A percentile compares a stretch with the other conserved stretches of the same genome.
phyloP scores from a whole-genome alignment of 2,888 invertebrate genomes.

The Ceriagrion tenellum region DNA sequence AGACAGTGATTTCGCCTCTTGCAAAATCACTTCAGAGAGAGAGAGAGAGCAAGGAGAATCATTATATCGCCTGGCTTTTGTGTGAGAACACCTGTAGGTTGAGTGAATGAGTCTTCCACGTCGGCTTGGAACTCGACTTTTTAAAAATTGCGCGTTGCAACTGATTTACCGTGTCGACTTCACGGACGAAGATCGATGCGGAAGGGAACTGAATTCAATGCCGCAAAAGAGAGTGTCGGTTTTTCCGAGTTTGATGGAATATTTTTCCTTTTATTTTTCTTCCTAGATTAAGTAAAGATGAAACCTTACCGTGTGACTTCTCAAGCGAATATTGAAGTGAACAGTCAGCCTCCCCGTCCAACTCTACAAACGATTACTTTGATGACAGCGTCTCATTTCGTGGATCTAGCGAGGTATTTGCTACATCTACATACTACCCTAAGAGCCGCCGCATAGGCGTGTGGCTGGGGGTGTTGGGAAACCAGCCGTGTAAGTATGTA shows the following conservation, averaged over 20 bases:
- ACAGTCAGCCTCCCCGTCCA: too few species aligned
- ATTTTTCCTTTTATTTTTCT: too few species aligned
- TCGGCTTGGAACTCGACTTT: background rate
- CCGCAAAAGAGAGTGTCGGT: too few species aligned
- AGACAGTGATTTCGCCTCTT: background rate
- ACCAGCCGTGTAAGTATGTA: too few species aligned
- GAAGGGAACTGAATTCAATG: background rate
- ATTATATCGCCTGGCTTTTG: conserved; percentile 12
- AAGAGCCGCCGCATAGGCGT: too few species aligned
- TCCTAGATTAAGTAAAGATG: too few species aligned
- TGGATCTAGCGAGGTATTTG: background rate
- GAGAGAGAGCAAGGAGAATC: background rate
- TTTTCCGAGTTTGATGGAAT: too few species aligned
- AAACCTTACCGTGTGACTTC: too few species aligned
- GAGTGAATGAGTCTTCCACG: background rate
- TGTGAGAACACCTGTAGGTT: too few species aligned
- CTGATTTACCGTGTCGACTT: background rate
- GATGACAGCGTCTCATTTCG: background rate
- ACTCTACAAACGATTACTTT: background rate
- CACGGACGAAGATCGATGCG: background rate
- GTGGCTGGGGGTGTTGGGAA: too few species aligned
- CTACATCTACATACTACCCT: too few species aligned
- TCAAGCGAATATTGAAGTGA: too few species aligned
- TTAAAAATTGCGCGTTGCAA: background rate
- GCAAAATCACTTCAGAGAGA: background rate